A percentile compares a stretch with the other conserved stretches of the same genome.
These are phyloP conservation scores for Mermis nigrescens DNA, from an alignment of 2,888 invertebrate genomes.

Conservation along the genomic window DNA sequence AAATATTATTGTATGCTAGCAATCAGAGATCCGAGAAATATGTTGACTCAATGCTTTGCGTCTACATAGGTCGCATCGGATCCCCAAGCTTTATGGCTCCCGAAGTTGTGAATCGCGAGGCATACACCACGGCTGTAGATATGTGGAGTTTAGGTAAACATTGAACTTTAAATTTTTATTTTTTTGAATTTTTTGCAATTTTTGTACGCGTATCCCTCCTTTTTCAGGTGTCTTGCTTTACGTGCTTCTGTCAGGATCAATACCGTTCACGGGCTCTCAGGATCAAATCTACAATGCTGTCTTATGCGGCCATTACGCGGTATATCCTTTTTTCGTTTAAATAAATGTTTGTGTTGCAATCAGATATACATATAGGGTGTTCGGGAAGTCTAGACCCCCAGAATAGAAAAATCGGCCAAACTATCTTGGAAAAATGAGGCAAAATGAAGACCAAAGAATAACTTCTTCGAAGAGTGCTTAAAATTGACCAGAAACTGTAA, in stretches of 20 bases:
- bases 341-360: neutral
- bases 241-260: constrained; percentile 70
- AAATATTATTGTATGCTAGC: neutral
- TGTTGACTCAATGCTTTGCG: neutral
- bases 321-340: constrained; percentile 20
- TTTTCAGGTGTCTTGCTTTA: constrained; percentile 53
- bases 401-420: too few species aligned
- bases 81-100: constrained; percentile 96
- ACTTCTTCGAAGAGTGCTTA: too few species aligned
- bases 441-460: too few species aligned
- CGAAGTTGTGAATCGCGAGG: constrained; percentile 72
- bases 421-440: too few species aligned
- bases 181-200: neutral
- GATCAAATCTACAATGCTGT: constrained; percentile 78
- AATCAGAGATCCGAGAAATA: neutral
- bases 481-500: too few species aligned
- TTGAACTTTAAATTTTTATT: neutral
- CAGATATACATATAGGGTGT: too few species aligned
- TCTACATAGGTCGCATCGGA: constrained; percentile 48
- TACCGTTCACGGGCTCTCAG: constrained; percentile 85
- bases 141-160: constrained; percentile 75
- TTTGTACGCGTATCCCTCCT: neutral
- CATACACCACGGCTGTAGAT: constrained; percentile 66
- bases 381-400: too few species aligned
- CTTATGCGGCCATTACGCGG: constrained; percentile 33